A percentile compares a stretch with the other conserved stretches of the same genome.
Conservation (phyloP, 2,113 vertebrate genomes). For the Microcebus jonahi region DNA sequence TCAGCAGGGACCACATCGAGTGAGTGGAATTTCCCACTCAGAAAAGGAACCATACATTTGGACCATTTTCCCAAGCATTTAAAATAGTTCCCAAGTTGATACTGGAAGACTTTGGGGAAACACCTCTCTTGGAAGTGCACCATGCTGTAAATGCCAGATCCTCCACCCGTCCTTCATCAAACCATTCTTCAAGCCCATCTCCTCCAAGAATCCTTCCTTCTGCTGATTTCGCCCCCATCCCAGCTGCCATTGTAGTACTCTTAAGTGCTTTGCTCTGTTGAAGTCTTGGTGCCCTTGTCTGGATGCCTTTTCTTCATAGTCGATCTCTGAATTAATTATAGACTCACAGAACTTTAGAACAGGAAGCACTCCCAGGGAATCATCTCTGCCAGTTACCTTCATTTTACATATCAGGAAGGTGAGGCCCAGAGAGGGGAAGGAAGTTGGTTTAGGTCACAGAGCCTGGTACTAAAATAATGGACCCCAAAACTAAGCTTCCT, state of each 20-base stretch:
- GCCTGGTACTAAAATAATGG: background rate
- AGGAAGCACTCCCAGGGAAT: background rate
- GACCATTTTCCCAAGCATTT: background rate
- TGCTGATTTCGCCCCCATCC: background rate
- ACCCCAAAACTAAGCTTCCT: background rate
- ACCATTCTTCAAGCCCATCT: background rate
- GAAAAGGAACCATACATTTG: background rate
- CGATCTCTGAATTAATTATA: background rate
- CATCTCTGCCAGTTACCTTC: background rate
- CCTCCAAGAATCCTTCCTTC: background rate
- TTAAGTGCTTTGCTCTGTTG: background rate
- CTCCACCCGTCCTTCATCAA: background rate
- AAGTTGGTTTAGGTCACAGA: background rate
- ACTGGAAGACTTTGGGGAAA: background rate
- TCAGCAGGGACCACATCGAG: background rate
- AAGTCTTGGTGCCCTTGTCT: background rate
- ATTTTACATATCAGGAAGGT: background rate
- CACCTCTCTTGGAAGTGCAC: background rate
- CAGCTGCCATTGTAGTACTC: background rate
- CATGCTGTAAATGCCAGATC: fast-evolving
- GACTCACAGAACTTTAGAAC: background rate
- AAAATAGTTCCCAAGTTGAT: background rate
- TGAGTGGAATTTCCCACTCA: background rate
- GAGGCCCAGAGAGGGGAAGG: background rate
- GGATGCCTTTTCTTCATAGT: background rate